Conservation (phyloP, 2,797 vertebrate genomes). For the Gambusia yucatana region DNA sequence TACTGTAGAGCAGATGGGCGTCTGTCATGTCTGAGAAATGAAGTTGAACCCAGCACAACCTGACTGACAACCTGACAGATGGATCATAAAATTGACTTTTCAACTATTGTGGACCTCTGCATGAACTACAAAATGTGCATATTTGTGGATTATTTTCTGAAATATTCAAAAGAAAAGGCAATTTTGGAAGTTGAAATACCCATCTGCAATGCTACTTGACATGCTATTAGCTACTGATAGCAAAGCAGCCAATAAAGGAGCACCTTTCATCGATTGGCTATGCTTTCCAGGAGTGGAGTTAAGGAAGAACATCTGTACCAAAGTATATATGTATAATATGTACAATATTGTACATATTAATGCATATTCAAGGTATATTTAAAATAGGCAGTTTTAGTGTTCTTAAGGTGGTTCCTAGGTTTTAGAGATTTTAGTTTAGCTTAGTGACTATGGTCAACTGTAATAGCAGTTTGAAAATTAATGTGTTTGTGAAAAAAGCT, state of each 20-base stretch:
- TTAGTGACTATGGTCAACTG: too few species aligned
- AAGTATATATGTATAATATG: too few species aligned
- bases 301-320: background rate
- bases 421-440: background rate
- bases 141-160: background rate
- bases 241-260: background rate
- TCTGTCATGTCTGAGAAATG: background rate
- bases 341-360: background rate
- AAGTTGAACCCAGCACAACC: background rate
- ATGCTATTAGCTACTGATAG: background rate
- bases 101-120: too few species aligned
- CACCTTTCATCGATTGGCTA: background rate
- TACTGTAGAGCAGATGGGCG: background rate
- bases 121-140: background rate
- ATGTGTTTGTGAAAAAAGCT: background rate
- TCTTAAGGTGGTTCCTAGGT: background rate
- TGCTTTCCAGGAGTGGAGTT: background rate
- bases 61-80: background rate
- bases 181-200: background rate
- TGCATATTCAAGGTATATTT: background rate
- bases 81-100: background rate
- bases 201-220: background rate
- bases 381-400: background rate
- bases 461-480: background rate
- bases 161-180: background rate